Base-by-base conservation (phyloP, 2,888 invertebrate species). In the Melangyna quadrimaculata region DNA sequence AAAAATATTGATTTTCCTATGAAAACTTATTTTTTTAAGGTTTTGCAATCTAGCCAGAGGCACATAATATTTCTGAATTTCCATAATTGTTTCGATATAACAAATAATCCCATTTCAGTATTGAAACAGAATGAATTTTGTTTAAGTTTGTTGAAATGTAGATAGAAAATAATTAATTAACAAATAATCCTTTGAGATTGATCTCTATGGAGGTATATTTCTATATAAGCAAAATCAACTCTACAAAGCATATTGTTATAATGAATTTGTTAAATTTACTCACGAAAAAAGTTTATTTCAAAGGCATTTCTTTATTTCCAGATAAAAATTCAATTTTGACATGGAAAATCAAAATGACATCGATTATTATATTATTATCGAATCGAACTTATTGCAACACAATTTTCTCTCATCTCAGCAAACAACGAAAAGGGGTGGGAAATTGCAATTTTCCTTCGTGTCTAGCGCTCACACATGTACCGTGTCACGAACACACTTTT, bases 241-340 rank as follows among this genome's bases (percentile, higher is more conserved):
- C 8, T n/a, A 6, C n/a, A n/a, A n/a, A 27, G n/a, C 7, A 8
- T 29, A 9, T 27, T 27, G 27, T 51, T 51, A 10, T 14, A 51
- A 53, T 53, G n/a, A n/a, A n/a, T 14, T 53, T 27, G 14, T 27
- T 27, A 32, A 72, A 14, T 4, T 10, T 48, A 40, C 51, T 40
- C 19, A 48, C 40, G 32, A 48, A 14, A 3, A 22, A n/a, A 12
- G 8, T 3, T 8, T n/a, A n/a, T 14, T 22, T 43, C 53, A 37
- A 17, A 74, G 19, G 29, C 10, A 45, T 74, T 74, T 79, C 48
- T 65, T 67, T 53, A 80, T 71, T 84, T 84, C 67, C 71, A 75
- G 59, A 75, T 53, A 65, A 17, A 80, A 80, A 80, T 84, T 80
- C 29, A 45, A 77, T 84, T 75, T 84, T 71, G 40, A 67, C 37